Evolutionary conservation across 2,113 vertebrate genomes (phyloP), one percentile per base, ranked within the genome.

Genomic region (Barbus barbus): DNA sequence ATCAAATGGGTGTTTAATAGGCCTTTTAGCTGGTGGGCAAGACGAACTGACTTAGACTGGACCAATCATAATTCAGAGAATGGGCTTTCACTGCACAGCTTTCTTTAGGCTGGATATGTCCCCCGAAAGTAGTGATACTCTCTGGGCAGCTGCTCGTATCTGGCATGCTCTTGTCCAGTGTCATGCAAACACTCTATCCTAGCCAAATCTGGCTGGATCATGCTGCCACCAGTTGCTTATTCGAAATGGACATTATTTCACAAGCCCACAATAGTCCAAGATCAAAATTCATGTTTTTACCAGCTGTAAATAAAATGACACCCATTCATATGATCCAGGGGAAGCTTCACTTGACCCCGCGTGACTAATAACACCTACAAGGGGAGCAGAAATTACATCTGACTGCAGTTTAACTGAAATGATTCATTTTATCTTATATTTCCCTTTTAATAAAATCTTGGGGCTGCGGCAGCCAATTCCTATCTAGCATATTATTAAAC

Each of bases 141-240:
- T n/a, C n/a, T n/a, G n/a, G n/a, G n/a, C 78, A 80, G 79, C 56
- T 84, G 84, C 83, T 77, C 85, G 73, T 86, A 88, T 88, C 83
- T 86, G 77, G 83, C 86, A 83, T 84, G 72, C 26, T 72, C 13
- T 91, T 89, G 88, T 89, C 69, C 48, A 83, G n/a, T 44, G 89
- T 91, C 91, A 90, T 63, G 38, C 61, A 89, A 90, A 90, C 87
- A 89, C 88, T 88, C 89, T 86, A 74, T 88, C 84, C 88, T 86
- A 76, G 82, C 74, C 53, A 76, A 53, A 75, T 89, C 72, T 87
- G 84, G 83, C 44, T 86, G 86, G 87, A 63, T 83, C 44, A 51
- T 63, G 58, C 56, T 86, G 83, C 46, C 67, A 72, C 24, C 20
- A 75, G 18, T 60, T 28, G 41, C 56, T 24, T 44, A 76, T 63